Base-by-base conservation (phyloP, 2,888 invertebrate genomes). In the Cremastobaeus sp. region DNA sequence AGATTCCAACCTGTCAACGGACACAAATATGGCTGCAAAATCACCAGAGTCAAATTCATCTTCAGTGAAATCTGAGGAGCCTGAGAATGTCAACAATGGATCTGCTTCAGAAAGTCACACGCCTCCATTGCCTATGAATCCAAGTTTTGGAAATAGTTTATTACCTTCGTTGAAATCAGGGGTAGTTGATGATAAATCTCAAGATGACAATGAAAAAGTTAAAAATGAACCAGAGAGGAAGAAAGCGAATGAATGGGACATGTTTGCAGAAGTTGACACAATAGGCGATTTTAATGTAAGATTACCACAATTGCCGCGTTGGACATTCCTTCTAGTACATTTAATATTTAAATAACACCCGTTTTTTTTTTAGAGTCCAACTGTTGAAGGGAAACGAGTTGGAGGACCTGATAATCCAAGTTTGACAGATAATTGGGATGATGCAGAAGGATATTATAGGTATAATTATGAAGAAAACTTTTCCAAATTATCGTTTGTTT, bases 361-460 rank as follows among this genome's bases (percentile, higher is more conserved):
- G n/a, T n/a, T n/a, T n/a, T 32, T 74, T 82, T 83, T 87, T 1
- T 77, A 94, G 93, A 93, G 93, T 57, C 93, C 94, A 6, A 92
- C 89, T 68, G 90, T 91, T 35, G 89, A 91, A 77, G 89, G 89
- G 8, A 90, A 90, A 79, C 89, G 89, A 18, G 83, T 86, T 74
- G 87, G 87, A 14, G 91, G 92, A 72, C 90, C 90, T 66, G 97
- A 97, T 86, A 94, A 96, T 88, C 97, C 98, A 0, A 95, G 95
- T 45, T 90, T 99, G 35, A 97, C 96, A 0, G 99, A 99, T 87
- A 99, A 99, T 87, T 99, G 99, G 99, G 99, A 99, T 85, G 99
- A 99, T 88, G 96, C 98, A 0, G 99, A 99, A 89, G 99, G 99
- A 32, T 99, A 99, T 87, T 99, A 99, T 88, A 92, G 95, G 91